Evolutionary conservation across 2,113 vertebrate genomes (phyloP).

Genomic region (Arenaria interpres): DNA sequence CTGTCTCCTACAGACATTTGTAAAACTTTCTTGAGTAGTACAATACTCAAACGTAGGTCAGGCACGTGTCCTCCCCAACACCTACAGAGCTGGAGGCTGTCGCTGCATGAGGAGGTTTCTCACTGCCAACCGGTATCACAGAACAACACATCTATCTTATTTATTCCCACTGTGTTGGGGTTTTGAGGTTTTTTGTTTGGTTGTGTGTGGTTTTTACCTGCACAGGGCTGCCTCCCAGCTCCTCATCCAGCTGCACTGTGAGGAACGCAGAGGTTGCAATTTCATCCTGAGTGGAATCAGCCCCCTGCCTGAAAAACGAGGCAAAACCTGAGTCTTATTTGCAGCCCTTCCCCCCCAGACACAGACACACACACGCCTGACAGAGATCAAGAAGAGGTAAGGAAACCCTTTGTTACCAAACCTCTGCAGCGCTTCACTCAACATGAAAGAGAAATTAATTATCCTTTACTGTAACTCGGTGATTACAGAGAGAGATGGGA

Average conservation of each 20-base stretch:
- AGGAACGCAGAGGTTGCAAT: conserved; percentile 88
- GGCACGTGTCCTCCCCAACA: not conserved
- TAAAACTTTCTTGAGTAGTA: not conserved
- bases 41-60: rapidly evolving
- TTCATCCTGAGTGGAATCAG: conserved; percentile 90
- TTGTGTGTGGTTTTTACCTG: conserved; percentile 78
- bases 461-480: not conserved
- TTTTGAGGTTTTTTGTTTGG: too few species aligned
- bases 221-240: conserved; percentile 90
- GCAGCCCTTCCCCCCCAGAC: not conserved
- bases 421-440: not conserved
- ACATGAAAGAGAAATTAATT: not conserved
- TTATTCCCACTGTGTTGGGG: not conserved
- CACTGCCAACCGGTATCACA: not conserved
- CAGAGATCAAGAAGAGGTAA: not conserved
- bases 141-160: not conserved
- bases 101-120: rapidly evolving
- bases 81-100: not conserved
- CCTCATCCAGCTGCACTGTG: conserved; percentile 87
- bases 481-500: not conserved
- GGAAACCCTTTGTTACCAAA: not conserved
- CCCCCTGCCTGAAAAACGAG: conserved; percentile 84
- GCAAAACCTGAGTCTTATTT: not conserved
- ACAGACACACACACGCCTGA: not conserved
- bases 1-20: not conserved